phyloP scores from a whole-genome alignment of 2,113 vertebrate genomes.

The Poeciliopsis turrubarensis region DNA sequence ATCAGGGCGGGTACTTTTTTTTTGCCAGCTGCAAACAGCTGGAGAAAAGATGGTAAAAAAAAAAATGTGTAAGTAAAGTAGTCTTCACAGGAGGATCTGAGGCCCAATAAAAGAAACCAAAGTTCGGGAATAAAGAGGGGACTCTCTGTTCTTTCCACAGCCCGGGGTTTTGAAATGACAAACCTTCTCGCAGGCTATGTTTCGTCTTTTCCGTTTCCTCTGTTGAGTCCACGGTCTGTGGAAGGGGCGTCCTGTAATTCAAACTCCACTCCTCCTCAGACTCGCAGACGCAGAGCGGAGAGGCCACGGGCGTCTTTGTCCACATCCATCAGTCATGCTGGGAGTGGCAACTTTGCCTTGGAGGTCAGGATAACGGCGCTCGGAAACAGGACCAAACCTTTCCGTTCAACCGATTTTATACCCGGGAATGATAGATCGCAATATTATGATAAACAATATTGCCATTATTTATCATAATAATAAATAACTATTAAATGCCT shows the following conservation, averaged over 20 bases:
- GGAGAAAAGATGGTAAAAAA: conserved; percentile 36
- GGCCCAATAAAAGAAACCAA: conserved; percentile 1
- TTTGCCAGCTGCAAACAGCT: conserved; percentile 71
- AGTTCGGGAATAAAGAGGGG: conserved; percentile 22
- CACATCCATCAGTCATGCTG: neutral
- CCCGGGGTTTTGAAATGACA: conserved; percentile 75
- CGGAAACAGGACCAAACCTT: neutral
- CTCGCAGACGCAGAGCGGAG: neutral
- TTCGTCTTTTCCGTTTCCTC: conserved; percentile 83
- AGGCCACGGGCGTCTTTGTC: conserved; percentile 8
- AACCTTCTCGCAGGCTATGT: conserved; percentile 52
- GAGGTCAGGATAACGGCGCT: neutral
- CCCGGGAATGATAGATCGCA: no score
- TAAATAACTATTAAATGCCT: no score
- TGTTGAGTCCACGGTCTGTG: conserved; percentile 52
- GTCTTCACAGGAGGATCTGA: neutral
- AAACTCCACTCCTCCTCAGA: conserved; percentile 67
- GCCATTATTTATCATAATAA: no score
- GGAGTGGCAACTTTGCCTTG: neutral
- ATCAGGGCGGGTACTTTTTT: conserved; percentile 77
- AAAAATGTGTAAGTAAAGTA: neutral
- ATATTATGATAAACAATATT: no score
- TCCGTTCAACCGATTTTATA: no score
- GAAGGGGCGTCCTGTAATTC: conserved; percentile 59
- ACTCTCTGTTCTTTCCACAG: conserved; percentile 62